Evolutionary conservation across 2,797 vertebrate species (phyloP).

Genomic region (Sciurus carolinensis): DNA sequence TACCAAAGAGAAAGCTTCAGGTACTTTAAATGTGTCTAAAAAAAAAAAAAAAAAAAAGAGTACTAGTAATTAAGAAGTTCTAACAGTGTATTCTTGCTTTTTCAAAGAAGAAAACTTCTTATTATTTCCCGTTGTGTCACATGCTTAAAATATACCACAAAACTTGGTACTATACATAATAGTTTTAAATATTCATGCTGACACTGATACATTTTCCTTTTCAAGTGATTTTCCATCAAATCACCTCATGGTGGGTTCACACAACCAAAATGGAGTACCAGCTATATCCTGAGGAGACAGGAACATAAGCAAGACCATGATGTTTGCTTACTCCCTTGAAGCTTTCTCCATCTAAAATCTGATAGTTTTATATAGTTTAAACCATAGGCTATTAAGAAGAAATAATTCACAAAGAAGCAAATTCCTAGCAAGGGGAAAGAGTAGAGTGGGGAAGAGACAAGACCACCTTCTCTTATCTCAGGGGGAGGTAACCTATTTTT

Average conservation of each 20-base stretch:
- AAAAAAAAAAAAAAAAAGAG: neutral
- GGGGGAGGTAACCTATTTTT: neutral
- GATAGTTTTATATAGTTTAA: neutral
- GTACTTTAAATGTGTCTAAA: conserved; percentile 1
- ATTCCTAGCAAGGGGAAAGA: neutral
- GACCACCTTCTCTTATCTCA: neutral
- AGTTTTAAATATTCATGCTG: neutral
- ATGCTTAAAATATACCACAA: neutral
- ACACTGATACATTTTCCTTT: neutral
- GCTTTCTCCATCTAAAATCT: neutral
- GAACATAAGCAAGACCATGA: neutral
- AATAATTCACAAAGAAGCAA: neutral
- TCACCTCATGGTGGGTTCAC: conserved; percentile 1
- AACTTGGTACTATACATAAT: neutral
- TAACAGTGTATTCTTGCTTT: neutral
- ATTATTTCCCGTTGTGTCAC: neutral
- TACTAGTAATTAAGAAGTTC: neutral
- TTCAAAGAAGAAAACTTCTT: conserved; percentile 20
- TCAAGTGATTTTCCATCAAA: neutral
- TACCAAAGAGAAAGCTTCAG: neutral
- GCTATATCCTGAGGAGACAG: neutral
- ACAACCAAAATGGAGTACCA: conserved; percentile 13
- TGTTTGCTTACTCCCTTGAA: neutral
- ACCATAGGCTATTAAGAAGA: neutral
- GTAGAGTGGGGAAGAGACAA: neutral